Base-by-base conservation (phyloP, 2,113 vertebrate genomes). In the Eptesicus fuscus region DNA sequence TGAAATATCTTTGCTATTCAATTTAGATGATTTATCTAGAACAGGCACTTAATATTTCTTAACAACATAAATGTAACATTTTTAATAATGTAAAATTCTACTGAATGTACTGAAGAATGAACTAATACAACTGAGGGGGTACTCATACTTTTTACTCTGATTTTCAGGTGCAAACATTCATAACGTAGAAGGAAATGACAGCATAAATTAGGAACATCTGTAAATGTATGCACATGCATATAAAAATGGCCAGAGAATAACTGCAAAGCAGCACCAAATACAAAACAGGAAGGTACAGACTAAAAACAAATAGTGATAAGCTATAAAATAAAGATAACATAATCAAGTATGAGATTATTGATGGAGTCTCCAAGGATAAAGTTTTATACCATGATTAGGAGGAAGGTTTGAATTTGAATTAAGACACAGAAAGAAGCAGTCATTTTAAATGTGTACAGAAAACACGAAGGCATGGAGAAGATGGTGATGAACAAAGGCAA, bases 131-230 rank as follows among this genome's bases (percentile, higher is more conserved):
- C 4, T n/a, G 2, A 94, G 14, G 3, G n/a, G 44, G 11, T 30
- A 79, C 4, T 51, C 89, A 18, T 28, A 51, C 16, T 70, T 79
- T 90, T 82, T 76, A 89, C 8, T 93, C 28, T 83, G 35, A 76
- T 56, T 93, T 96, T 80, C 47, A 90, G 28, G 32, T 47, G 18
- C 32, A 83, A 44, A 65, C 37, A 92, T 44, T 94, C n/a, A 93
- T 44, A 83, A 86, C 7, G 10, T 44, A 89, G 20, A 91, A 89
- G 7, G 25, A 87, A 76, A 95, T 80, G 70, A 65, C 11, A 91
- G 18, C 63, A 87, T 71, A 93, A 93, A 70, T 4, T 76, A 25
- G 13, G 8, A 12, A 53, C 18, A 73, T 44, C n/a, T 77, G 56
- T 9, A 70, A 65, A 51, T 30, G 0, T 40, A 69, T 83, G 17